Evolutionary conservation across 2,113 vertebrate genomes (phyloP), one percentile per base, ranked within the genome.

Genomic region (Cyprichromis sp.): DNA sequence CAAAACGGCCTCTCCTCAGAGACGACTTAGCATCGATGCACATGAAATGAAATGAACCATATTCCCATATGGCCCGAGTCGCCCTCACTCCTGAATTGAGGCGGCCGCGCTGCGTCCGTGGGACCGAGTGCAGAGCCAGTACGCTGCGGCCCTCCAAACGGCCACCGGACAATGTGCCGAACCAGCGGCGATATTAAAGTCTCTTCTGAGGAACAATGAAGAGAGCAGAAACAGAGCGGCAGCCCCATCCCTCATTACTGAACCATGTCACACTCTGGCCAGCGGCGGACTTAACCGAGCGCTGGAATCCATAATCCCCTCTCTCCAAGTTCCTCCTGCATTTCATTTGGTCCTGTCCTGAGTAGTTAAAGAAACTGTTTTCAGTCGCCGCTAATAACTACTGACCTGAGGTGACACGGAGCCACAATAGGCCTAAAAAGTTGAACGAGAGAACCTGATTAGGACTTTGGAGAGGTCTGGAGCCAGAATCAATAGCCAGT

Each of bases 301-400:
- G 88, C 94, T 96, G 94, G 97, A 97, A 97, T 97, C 97, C 95
- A 92, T 98, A 99, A 99, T 98, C 98, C 94, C 97, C 96, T 40
- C 93, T 57, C 97, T 96, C 96, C 89, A 96, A 97, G 97, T 97
- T 97, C 96, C 97, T 97, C 95, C 97, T 97, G 97, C 97, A 89
- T 97, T 97, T 97, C 97, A 97, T 98, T 97, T 95, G 97, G 66
- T 96, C 95, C 96, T 92, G 95, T 93, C 97, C 97, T 95, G 97
- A 98, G 97, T 96, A 97, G 97, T 97, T 98, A 97, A 98, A 98
- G 97, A 98, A 99, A 98, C 97, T 97, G 97, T 97, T 97, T 98
- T 98, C 97, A 97, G 97, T 97, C 88, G 94, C 96, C 93, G 96
- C 97, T 98, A 99, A 99, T 99, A 98, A 99, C 97, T 96, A 97